Percentiles rank a stretch among this genome's conserved stretches.
These are phyloP conservation scores for Ammodramus savannarum DNA, from an alignment of 2,113 vertebrate species.

Conservation along the genomic window DNA sequence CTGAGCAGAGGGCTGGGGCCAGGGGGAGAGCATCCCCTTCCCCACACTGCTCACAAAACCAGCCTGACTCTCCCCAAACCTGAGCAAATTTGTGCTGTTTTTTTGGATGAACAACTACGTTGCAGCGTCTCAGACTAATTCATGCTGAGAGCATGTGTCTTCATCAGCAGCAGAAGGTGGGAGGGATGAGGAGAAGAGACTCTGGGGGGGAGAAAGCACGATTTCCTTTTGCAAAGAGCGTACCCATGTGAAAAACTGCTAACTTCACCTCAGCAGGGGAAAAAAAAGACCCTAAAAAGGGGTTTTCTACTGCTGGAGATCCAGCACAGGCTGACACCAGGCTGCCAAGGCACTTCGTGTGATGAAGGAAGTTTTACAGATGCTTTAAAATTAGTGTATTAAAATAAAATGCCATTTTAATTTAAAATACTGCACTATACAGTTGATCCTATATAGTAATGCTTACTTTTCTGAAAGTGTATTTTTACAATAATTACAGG, in stretches of 20 bases:
- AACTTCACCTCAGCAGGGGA: not conserved
- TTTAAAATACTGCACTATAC: not conserved
- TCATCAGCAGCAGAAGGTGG: not conserved
- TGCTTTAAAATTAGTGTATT: not conserved
- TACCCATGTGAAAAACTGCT: not conserved
- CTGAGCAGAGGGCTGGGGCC: not conserved
- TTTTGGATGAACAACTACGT: fast-evolving
- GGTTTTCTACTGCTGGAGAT: not conserved
- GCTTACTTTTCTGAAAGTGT: not conserved
- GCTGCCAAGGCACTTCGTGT: not conserved
- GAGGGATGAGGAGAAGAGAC: not conserved
- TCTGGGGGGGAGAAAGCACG: not conserved
- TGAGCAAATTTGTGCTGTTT: not conserved
- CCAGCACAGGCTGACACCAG: not conserved
- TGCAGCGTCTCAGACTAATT: not conserved
- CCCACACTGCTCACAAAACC: not conserved
- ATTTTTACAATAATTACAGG: not conserved
- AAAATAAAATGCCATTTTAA: not conserved
- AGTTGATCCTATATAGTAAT: not conserved
- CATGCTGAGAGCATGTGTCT: not conserved
- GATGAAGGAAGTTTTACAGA: not conserved
- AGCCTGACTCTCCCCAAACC: not conserved
- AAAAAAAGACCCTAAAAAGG: not conserved
- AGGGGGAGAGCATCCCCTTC: not conserved
- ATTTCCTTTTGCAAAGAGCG: not conserved